A percentile compares a stretch with the other conserved stretches of the same genome.
These are phyloP conservation scores for Dinomys branickii DNA, from an alignment of 2,113 vertebrate genomes.

Conservation along the genomic window DNA sequence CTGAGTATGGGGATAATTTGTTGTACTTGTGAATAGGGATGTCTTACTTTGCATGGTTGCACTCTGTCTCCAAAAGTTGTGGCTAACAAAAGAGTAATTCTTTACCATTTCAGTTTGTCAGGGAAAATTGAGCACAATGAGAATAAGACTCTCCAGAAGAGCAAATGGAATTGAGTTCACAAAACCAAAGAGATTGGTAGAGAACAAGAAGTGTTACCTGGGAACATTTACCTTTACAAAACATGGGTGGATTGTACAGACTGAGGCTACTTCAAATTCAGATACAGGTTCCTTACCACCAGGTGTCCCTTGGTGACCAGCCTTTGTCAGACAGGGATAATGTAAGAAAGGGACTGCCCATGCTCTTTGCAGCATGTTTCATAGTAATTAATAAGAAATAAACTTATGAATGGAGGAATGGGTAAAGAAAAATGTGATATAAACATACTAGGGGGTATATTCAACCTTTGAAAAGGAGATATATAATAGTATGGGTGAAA, in stretches of 20 bases:
- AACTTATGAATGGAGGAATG: not conserved
- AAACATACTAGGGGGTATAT: not conserved
- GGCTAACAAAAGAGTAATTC: too few relatives aligned
- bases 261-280: not conserved
- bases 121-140: not conserved
- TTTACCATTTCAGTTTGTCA: not conserved
- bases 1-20: not conserved
- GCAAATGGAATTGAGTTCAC: not conserved
- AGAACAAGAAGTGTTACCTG: not conserved
- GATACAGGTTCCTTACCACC: too few relatives aligned
- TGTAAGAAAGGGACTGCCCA: not conserved
- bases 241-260: not conserved
- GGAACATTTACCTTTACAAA: not conserved
- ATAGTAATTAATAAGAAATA: not conserved
- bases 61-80: rapidly evolving
- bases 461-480: not conserved
- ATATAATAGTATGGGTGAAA: not conserved
- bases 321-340: too few relatives aligned
- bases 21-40: not conserved
- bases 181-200: not conserved
- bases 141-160: not conserved
- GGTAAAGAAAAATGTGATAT: too few relatives aligned
- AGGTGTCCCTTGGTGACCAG: not conserved
- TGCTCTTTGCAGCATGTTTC: not conserved
- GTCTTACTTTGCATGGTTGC: not conserved